phyloP scores from a whole-genome alignment of 2,888 invertebrate species.

The Eucriotettix oculatus region DNA sequence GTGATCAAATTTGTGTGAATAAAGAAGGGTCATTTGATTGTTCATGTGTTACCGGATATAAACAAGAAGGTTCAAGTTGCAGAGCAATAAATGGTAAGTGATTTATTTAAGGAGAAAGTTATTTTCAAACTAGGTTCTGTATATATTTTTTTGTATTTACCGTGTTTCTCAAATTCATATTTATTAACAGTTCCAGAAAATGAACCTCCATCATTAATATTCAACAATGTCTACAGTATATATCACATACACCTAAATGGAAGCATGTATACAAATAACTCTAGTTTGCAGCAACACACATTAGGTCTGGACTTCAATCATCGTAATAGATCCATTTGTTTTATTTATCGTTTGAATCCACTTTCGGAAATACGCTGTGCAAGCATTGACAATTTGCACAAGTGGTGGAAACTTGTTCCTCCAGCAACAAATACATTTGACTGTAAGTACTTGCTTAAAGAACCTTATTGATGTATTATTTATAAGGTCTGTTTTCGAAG shows the following conservation, averaged over 20 bases:
- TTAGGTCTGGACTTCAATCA: constrained; percentile 47
- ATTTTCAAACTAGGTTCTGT: no score
- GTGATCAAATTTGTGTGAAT: constrained; percentile 59
- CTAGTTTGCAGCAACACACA: constrained; percentile 25
- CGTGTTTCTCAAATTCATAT: constrained; percentile 3
- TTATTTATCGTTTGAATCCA: constrained; percentile 36
- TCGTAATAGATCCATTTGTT: constrained; percentile 49
- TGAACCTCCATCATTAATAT: constrained; percentile 46
- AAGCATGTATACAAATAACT: constrained; percentile 25
- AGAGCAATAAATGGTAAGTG: constrained; percentile 50
- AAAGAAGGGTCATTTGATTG: constrained; percentile 50
- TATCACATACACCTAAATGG: constrained; percentile 41
- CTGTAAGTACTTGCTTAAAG: constrained; percentile 29
- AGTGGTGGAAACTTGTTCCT: constrained; percentile 37
- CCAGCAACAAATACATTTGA: constrained; percentile 34
- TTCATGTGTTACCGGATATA: constrained; percentile 56
- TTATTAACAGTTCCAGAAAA: constrained; percentile 41
- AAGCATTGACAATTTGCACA: constrained; percentile 42
- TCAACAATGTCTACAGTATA: constrained; percentile 49
- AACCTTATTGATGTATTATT: background rate
- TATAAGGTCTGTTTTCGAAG: no score
- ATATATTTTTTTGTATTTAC: background rate
- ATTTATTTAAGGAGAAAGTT: no score
- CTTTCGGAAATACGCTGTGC: constrained; percentile 36
- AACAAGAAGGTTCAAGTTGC: constrained; percentile 39